Evolutionary conservation across 37 sponge, comb jelly and placozoan genomes (phyloP).

Genomic region (Beroe ovata): DNA sequence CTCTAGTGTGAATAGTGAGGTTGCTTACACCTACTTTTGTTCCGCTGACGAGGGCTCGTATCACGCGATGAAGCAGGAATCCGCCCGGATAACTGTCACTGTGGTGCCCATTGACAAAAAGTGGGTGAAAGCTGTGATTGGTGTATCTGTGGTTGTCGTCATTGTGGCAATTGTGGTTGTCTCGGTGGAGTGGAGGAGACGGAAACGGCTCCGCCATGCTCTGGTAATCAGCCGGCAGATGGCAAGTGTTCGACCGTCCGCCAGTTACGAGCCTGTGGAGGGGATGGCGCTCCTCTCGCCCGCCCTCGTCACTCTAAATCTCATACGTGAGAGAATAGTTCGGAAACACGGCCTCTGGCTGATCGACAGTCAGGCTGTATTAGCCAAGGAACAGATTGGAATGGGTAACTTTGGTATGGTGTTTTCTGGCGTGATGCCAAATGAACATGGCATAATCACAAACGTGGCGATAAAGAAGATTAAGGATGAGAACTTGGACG

Average conservation of each 20-base stretch:
- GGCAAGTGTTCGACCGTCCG: background rate
- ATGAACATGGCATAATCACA: background rate
- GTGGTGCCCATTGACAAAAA: too few relatives aligned
- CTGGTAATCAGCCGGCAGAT: background rate
- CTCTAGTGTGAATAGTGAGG: too few relatives aligned
- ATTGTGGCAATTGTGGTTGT: background rate
- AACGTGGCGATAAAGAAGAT: conserved; percentile 1
- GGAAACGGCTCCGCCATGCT: background rate
- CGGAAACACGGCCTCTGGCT: background rate
- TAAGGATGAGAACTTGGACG: background rate
- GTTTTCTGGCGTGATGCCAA: background rate
- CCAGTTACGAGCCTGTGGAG: too few relatives aligned
- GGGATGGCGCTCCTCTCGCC: too few relatives aligned
- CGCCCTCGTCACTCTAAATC: background rate
- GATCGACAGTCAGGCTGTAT: background rate
- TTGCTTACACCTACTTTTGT: too few relatives aligned
- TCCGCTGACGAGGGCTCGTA: too few relatives aligned
- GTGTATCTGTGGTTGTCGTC: too few relatives aligned
- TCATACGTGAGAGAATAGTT: background rate
- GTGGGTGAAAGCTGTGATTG: too few relatives aligned
- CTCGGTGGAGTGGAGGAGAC: background rate
- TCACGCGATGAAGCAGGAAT: too few relatives aligned
- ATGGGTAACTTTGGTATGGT: conserved; percentile 15
- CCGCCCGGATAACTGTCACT: too few relatives aligned
- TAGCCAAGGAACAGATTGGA: background rate